Percentiles rank a stretch among this genome's conserved stretches.
These are phyloP conservation scores for Rhamphomyia laevipes DNA, from an alignment of 2,888 invertebrate genomes.

Conservation along the genomic window DNA sequence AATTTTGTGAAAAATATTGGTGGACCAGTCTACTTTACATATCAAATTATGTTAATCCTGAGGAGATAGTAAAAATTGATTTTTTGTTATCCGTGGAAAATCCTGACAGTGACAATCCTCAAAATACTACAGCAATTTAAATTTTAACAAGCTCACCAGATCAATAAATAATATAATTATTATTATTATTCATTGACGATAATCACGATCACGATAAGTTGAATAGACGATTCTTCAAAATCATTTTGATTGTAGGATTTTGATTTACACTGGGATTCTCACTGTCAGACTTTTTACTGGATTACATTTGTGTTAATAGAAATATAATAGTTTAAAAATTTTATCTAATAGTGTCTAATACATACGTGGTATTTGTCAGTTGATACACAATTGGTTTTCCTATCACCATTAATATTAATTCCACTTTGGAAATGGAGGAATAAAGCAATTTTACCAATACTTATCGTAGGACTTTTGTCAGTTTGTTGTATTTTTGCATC, in stretches of 20 bases:
- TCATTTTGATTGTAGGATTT: too few species aligned
- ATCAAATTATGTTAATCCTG: constrained; percentile 33
- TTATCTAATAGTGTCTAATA: constrained; percentile 37
- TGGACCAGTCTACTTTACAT: constrained; percentile 37
- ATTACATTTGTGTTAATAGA: too few species aligned
- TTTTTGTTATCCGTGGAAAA: constrained; percentile 41
- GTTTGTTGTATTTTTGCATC: constrained; percentile 13
- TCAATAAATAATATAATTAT: too few species aligned
- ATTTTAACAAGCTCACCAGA: too few species aligned
- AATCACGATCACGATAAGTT: too few species aligned
- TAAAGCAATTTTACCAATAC: constrained; percentile 16
- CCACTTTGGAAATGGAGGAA: constrained; percentile 39
- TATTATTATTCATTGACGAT: too few species aligned
- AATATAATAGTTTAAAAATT: too few species aligned
- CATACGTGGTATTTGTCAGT: constrained; percentile 46
- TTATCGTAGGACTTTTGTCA: constrained; percentile 10
- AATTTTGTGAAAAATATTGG: constrained; percentile 31
- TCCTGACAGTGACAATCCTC: too few species aligned
- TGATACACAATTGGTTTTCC: constrained; percentile 43
- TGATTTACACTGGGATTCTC: too few species aligned
- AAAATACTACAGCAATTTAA: too few species aligned
- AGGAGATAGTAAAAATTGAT: constrained; percentile 22
- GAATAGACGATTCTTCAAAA: too few species aligned
- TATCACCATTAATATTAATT: constrained; percentile 42
- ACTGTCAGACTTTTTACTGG: too few species aligned